Percentiles rank a stretch among this genome's conserved stretches.
These are phyloP conservation scores for Hecatera dysodea DNA, from an alignment of 2,888 invertebrate genomes.

Conservation along the genomic window DNA sequence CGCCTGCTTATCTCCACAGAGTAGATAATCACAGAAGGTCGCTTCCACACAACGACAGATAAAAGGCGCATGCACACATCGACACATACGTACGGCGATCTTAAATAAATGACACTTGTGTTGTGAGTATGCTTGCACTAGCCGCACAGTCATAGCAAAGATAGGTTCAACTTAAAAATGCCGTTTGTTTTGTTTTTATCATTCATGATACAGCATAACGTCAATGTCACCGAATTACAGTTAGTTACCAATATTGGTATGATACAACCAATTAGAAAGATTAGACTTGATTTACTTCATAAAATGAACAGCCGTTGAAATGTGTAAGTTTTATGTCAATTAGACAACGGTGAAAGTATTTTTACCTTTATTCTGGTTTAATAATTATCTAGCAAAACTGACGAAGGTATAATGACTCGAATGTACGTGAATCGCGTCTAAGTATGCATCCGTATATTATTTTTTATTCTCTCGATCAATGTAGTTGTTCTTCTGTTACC, in stretches of 20 bases:
- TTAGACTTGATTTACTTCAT: too few species aligned
- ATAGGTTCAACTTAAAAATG: not conserved
- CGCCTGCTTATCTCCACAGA: slow-evolving; percentile 65
- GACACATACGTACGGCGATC: not conserved
- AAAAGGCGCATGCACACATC: not conserved
- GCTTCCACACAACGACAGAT: not conserved
- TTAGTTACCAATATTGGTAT: too few species aligned
- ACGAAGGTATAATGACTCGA: too few species aligned
- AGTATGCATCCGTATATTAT: not conserved
- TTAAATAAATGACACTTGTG: not conserved
- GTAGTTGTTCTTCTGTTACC: not conserved
- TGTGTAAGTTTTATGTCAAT: not conserved
- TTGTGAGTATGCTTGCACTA: not conserved
- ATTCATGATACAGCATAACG: not conserved
- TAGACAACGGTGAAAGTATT: not conserved
- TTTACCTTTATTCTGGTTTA: too few species aligned
- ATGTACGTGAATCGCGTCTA: not conserved
- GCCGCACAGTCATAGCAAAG: not conserved
- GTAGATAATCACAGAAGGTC: not conserved
- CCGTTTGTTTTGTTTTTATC: not conserved
- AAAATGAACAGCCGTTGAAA: not conserved
- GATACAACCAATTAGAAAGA: too few species aligned
- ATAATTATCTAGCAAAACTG: too few species aligned
- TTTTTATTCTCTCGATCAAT: not conserved
- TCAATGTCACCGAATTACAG: not conserved